Evolutionary conservation across 2,113 vertebrate species (phyloP).

Genomic region (human): GRCh38 chr3:64351501-64352000

Average conservation of each 20-base stretch:
- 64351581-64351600: not conserved
- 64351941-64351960: not conserved
- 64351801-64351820: not conserved
- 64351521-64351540: not conserved
- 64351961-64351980: not conserved
- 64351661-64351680: not conserved
- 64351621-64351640: not conserved
- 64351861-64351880: not conserved
- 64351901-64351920: not conserved
- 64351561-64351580: not conserved
- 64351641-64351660: not conserved
- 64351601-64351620: not conserved
- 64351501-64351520: not conserved
- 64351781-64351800: not conserved
- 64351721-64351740: not conserved
- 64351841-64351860: not conserved
- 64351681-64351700: not conserved
- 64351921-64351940: not conserved
- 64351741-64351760: not conserved
- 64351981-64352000: not conserved
- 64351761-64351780: not conserved
- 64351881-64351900: not conserved
- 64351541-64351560: not conserved
- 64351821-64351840: fast-evolving
- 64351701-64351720: not conserved